phyloP scores from a whole-genome alignment of 2,113 vertebrate species.

The Menura novaehollandiae region DNA sequence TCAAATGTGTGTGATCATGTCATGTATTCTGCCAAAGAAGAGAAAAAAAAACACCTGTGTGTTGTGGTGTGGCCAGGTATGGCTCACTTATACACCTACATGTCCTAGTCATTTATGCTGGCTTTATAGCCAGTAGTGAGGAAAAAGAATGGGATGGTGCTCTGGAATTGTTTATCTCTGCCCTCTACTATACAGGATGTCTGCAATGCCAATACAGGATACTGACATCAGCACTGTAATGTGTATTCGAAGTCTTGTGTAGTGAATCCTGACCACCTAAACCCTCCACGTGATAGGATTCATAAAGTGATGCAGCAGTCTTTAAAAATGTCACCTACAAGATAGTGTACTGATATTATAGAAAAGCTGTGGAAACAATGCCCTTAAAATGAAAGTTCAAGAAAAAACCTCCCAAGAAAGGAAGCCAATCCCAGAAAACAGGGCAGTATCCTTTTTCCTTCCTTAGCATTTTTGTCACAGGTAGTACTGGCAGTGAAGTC shows the following conservation, averaged over 20 bases:
- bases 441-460: background rate
- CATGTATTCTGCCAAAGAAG: background rate
- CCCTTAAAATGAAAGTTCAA: background rate
- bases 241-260: background rate
- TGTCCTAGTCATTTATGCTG: background rate
- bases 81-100: background rate
- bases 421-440: background rate
- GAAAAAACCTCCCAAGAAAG: background rate
- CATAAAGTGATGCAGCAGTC: background rate
- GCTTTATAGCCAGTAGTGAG: background rate
- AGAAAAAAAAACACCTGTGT: background rate
- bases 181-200: background rate
- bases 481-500: background rate
- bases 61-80: background rate
- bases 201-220: background rate
- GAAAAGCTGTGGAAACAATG: background rate
- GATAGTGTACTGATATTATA: background rate
- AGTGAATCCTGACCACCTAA: background rate
- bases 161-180: background rate
- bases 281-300: background rate
- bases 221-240: background rate
- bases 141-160: background rate
- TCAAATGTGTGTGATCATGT: background rate
- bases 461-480: background rate
- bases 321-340: background rate